Evolutionary conservation across 2,113 vertebrate genomes (phyloP), one percentile per base, ranked within the genome.

Genomic region (Ctenodactylus gundi): DNA sequence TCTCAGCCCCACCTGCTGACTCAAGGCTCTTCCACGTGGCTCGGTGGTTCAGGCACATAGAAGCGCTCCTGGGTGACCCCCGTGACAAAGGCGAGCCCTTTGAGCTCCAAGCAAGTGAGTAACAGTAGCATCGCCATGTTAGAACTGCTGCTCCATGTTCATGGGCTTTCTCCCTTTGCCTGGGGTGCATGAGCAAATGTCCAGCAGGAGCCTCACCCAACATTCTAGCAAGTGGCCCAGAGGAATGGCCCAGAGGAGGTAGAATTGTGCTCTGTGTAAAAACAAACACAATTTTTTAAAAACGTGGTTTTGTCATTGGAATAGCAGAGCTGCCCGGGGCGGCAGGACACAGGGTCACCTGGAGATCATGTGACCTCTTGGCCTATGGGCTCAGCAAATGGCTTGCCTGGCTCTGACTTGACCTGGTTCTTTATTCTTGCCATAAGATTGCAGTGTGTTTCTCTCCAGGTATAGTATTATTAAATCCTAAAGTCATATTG

Each of bases 1-100:
- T 99, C 96, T 97, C 92, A 70, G 96, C 98, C 70, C 99, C 99
- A 94, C 99, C 99, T n/a, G 95, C 98, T n/a, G 98, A 98, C 72
- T 6, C 86, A 1, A 98, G 96, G 88, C 99, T 99, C 96, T 98
- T 99, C 97, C 99, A 99, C 95, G 98, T 99, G 98, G 98, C 99
- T 98, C 99, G 99, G 97, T 99, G 99, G 99, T 99, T 99, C 98
- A 99, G 98, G 97, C 99, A 99, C 98, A 98, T 99, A 98, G 98
- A 98, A 75, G 98, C 99, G 91, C 98, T 99, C 98, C 99, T 98
- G 98, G 98, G 97, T 96, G 97, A 98, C 95, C 97, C 94, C 97
- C 92, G 83, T 85, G 97, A 97, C 97, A 97, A 97, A 82, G 97
- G 82, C 97, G 91, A 96, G 98, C 97, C 99, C 88, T 97, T 97